Evolutionary conservation across 2,113 vertebrate genomes (phyloP).

Genomic region (Phrynocephalus versicolor): DNA sequence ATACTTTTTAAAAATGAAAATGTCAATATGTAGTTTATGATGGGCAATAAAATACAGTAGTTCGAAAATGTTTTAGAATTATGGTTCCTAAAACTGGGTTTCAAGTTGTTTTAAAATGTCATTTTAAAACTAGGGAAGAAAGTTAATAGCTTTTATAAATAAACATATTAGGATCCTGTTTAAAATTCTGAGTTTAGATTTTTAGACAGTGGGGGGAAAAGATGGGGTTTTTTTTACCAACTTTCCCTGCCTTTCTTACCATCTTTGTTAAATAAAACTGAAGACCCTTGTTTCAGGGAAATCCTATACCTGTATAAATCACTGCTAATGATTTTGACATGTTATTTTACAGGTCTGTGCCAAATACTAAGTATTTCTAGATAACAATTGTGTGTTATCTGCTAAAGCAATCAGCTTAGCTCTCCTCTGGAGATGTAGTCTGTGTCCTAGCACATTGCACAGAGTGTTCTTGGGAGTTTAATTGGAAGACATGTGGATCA

Average conservation of each 20-base stretch:
- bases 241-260: constrained; percentile 24
- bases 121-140: constrained; percentile 24
- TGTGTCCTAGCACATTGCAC: constrained; percentile 57
- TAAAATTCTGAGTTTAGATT: constrained; percentile 5
- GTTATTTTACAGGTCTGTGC: constrained; percentile 54
- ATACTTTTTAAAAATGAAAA: not conserved
- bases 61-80: not conserved
- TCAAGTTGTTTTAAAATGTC: not conserved
- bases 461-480: constrained; percentile 57
- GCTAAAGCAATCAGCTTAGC: constrained; percentile 57
- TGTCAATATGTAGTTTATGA: not conserved
- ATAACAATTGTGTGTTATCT: constrained; percentile 63
- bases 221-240: constrained; percentile 23
- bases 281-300: constrained; percentile 17
- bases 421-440: constrained; percentile 35
- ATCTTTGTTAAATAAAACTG: not conserved
- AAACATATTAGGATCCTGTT: constrained; percentile 28
- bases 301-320: constrained; percentile 36
- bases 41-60: not conserved
- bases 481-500: constrained; percentile 52
- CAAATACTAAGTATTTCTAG: constrained; percentile 62
- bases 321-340: constrained; percentile 52
- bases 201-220: constrained; percentile 23
- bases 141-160: constrained; percentile 17
- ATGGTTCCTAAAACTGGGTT: no score